Evolutionary conservation across 2,113 vertebrate genomes (phyloP).

Genomic region (Sinocyclocheilus anshuiensis): DNA sequence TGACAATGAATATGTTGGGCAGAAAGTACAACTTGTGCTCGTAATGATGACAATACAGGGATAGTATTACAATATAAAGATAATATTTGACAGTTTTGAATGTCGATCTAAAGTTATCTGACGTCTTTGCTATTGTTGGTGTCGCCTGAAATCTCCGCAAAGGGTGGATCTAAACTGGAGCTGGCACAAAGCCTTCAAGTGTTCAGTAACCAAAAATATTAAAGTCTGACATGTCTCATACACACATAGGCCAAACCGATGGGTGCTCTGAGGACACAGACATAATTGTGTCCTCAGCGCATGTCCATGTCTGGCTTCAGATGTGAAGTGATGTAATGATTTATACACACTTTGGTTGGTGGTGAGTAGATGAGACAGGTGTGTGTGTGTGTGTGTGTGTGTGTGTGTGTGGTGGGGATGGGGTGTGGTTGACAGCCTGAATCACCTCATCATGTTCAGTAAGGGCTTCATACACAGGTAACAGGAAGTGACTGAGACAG

Average conservation of each 20-base stretch:
- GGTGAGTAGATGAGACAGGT: conserved; percentile 23
- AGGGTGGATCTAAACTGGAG: neutral
- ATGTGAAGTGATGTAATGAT: conserved; percentile 41
- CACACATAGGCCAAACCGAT: neutral
- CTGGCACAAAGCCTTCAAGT: neutral
- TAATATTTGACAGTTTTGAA: neutral
- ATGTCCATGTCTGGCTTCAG: neutral
- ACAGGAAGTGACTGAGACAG: conserved; percentile 38
- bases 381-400: neutral
- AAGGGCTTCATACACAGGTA: conserved; percentile 34
- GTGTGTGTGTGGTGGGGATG: too few species aligned
- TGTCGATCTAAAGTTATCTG: neutral
- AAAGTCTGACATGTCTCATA: conserved; percentile 5
- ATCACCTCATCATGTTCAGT: conserved; percentile 35
- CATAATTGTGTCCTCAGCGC: conserved; percentile 18
- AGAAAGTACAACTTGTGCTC: neutral
- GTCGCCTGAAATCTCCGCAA: neutral
- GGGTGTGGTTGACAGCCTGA: conserved; percentile 4
- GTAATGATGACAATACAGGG: neutral
- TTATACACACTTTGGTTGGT: conserved; percentile 30
- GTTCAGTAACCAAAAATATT: neutral
- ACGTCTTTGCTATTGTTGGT: neutral
- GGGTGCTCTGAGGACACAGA: conserved; percentile 22
- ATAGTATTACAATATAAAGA: neutral
- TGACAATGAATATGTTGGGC: neutral